Evolutionary conservation across 1,140 invertebrate species (phyloP), one percentile per base, ranked within the genome.

Genomic region (Trichonephila inaurata): DNA sequence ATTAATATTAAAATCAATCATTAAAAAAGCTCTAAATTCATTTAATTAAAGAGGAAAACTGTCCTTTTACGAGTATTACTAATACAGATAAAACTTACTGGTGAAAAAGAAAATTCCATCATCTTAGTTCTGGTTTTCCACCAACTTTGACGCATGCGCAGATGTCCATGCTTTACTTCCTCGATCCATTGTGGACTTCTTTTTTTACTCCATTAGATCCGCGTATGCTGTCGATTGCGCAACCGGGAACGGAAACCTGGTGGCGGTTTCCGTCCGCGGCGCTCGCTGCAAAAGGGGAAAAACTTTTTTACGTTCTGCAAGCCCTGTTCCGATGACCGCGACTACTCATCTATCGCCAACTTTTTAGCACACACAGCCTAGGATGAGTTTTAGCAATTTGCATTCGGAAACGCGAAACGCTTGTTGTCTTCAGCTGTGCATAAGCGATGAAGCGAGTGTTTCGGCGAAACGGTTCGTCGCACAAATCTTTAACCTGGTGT

Each of bases 191-290:
- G 66, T 69, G 21, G n/a, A 69, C 33, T 40, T 33, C 33, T 77
- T 77, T 77, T 77, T 64, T 77, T 40, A 40, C 72, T 77, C 28
- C 72, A 77, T 77, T 40, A 77, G 72, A 77, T 77, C 72, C 72
- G 72, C 72, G 72, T 77, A 77, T 40, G 85, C 28, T 18, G 58
- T 12, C 18, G 28, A 44, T 87, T 87, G 60, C 85, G 85, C 33
- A 77, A 89, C 88, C 88, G 88, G 61, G 88, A 40, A 82, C 77
- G 89, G 89, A 91, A 91, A 91, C 89, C 72, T 91, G 89, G 72
- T 82, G 77, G 89, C 89, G 69, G 69, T 82, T 91, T 91, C 89
- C 89, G 88, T 77, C 88, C 33, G 61, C 62, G 33, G 21, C 61
- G 60, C 60, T 88, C 33, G 28, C 33, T 33, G 33, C 19, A 18